phyloP scores from a whole-genome alignment of 1,140 invertebrate genomes.

The Steinernema khuongi region DNA sequence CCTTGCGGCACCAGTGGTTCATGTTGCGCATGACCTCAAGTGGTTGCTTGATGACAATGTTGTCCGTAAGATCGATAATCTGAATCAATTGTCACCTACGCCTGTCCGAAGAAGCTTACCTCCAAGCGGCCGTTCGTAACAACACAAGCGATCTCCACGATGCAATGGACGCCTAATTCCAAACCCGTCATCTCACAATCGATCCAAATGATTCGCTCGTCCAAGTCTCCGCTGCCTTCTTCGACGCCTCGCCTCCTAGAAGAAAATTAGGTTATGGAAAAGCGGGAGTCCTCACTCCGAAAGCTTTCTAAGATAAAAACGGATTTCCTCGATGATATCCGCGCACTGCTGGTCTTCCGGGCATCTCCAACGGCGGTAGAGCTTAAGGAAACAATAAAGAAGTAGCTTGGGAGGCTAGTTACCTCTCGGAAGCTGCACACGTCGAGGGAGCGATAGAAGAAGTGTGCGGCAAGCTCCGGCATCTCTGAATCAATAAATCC shows the following conservation, averaged over 20 bases:
- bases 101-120: slow-evolving; percentile 15
- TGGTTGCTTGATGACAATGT: slow-evolving; percentile 34
- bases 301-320: background rate
- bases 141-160: slow-evolving; percentile 45
- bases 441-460: background rate
- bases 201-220: slow-evolving; percentile 33
- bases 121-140: slow-evolving; percentile 37
- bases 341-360: background rate
- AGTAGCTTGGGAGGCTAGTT: background rate
- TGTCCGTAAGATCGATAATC: background rate
- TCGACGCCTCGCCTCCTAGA: background rate
- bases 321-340: background rate
- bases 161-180: slow-evolving; percentile 25
- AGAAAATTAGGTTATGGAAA: background rate
- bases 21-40: slow-evolving; percentile 36
- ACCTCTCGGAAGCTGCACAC: background rate
- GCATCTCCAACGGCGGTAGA: background rate
- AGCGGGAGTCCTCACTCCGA: background rate
- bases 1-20: slow-evolving; percentile 43
- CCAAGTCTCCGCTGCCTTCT: background rate
- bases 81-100: background rate
- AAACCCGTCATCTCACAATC: slow-evolving; percentile 47
- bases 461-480: background rate
- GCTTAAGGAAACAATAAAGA: background rate
- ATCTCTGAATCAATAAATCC: background rate